These are phyloP conservation scores for Ahaetulla prasina DNA, from an alignment of 2,113 vertebrate species.

Conservation along the genomic window DNA sequence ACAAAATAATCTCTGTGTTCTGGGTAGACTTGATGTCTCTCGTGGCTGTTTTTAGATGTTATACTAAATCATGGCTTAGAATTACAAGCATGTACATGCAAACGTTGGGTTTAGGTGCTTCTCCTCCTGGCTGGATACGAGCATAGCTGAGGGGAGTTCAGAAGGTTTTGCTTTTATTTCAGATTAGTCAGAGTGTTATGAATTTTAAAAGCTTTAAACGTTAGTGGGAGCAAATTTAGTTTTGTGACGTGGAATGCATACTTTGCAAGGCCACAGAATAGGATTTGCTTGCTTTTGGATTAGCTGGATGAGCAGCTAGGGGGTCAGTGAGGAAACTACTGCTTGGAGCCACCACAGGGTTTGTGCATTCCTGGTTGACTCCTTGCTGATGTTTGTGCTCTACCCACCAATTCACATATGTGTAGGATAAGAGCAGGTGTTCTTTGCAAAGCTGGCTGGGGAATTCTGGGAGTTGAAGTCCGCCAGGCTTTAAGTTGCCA, in stretches of 20 bases:
- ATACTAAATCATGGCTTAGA: background rate
- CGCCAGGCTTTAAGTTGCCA: no score
- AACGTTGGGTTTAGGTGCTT: background rate
- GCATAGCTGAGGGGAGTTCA: background rate
- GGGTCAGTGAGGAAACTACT: background rate
- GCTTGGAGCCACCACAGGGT: background rate
- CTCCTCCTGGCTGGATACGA: background rate
- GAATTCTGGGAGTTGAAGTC: no score
- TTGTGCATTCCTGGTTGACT: background rate
- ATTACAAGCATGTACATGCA: background rate
- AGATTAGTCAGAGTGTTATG: background rate
- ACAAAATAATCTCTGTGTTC: background rate
- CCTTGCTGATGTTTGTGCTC: background rate
- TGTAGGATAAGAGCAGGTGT: background rate
- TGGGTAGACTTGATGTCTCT: background rate
- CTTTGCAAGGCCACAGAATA: background rate
- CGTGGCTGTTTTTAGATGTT: background rate
- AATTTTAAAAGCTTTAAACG: background rate
- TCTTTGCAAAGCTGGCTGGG: no score
- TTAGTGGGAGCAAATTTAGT: background rate
- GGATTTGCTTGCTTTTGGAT: background rate
- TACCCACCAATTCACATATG: background rate
- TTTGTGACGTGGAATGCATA: background rate
- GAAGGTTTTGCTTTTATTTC: background rate
- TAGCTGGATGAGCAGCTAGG: background rate